These are phyloP conservation scores for Hormaphis cornu DNA, from an alignment of 1,140 invertebrate genomes.

Conservation along the genomic window DNA sequence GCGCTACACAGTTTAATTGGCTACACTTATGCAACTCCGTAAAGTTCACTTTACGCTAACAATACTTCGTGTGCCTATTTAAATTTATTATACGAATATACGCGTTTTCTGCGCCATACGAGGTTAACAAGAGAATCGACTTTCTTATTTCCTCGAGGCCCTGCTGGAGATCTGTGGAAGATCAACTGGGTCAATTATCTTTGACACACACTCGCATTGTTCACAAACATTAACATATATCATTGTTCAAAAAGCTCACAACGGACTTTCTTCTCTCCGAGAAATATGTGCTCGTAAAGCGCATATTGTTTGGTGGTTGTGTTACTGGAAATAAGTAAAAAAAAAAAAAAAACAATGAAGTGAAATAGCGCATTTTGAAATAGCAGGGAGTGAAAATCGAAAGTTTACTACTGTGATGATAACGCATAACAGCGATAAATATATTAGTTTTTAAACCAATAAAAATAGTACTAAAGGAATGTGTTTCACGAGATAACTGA, in stretches of 20 bases:
- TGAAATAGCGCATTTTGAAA: background rate
- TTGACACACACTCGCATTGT: constrained; percentile 23
- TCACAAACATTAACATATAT: constrained; percentile 21
- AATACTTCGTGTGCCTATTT: background rate
- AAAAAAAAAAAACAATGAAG: background rate
- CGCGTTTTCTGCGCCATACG: background rate
- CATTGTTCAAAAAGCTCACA: constrained; percentile 13
- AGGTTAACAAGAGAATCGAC: constrained; percentile 22
- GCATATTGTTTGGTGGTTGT: background rate
- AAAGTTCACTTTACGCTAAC: background rate
- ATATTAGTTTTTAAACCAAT: background rate
- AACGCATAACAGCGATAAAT: background rate
- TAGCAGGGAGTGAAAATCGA: constrained; percentile 13
- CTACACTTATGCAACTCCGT: background rate
- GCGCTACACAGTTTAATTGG: background rate
- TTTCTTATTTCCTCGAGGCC: constrained; percentile 20
- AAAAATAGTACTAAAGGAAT: background rate
- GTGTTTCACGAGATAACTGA: background rate
- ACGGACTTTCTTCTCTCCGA: constrained; percentile 7
- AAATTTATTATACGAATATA: background rate
- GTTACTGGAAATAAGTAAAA: background rate
- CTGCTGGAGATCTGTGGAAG: constrained; percentile 6
- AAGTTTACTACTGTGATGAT: background rate
- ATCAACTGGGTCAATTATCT: constrained; percentile 28
- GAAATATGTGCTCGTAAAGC: constrained; percentile 18